These are phyloP conservation scores for Hipparchia sbordonii DNA, from an alignment of 2,888 invertebrate genomes.

Conservation along the genomic window DNA sequence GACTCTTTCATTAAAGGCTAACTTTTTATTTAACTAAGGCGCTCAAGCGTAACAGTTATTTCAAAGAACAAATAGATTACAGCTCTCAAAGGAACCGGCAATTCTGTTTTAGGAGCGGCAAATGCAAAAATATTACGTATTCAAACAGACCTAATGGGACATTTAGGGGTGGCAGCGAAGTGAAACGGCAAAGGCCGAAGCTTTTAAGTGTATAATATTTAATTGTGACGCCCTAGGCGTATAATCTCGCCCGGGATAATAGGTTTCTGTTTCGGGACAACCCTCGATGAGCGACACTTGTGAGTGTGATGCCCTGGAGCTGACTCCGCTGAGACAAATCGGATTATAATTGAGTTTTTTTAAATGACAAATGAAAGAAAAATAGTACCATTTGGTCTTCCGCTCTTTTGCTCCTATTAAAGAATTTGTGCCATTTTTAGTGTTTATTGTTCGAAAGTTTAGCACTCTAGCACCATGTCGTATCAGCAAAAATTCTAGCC, in stretches of 20 bases:
- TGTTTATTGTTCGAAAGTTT: not conserved
- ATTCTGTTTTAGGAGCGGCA: constrained; percentile 80
- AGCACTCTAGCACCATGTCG: not conserved
- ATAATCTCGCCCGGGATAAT: constrained; percentile 84
- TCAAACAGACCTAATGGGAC: constrained; percentile 83
- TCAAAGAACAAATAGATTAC: constrained; percentile 83
- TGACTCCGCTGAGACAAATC: constrained; percentile 77
- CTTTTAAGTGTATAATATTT: constrained; percentile 84
- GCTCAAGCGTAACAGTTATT: constrained; percentile 79
- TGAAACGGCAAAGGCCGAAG: constrained; percentile 83
- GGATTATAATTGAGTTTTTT: constrained; percentile 79
- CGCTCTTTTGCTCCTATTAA: constrained; percentile 21
- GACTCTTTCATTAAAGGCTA: constrained; percentile 61
- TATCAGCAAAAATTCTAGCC: not conserved
- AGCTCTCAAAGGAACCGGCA: constrained; percentile 81
- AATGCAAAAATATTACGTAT: constrained; percentile 84
- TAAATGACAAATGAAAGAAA: constrained; percentile 60
- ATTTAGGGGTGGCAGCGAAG: constrained; percentile 83
- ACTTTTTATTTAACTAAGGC: constrained; percentile 72
- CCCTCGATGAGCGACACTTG: constrained; percentile 79
- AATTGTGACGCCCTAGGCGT: constrained; percentile 84
- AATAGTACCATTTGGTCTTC: constrained; percentile 34
- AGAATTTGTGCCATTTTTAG: not conserved
- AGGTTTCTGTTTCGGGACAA: constrained; percentile 82
- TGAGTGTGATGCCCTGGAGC: constrained; percentile 76